These are phyloP conservation scores for Sebastes trivittatus DNA, from an alignment of 2,797 vertebrate genomes.

Conservation along the genomic window DNA sequence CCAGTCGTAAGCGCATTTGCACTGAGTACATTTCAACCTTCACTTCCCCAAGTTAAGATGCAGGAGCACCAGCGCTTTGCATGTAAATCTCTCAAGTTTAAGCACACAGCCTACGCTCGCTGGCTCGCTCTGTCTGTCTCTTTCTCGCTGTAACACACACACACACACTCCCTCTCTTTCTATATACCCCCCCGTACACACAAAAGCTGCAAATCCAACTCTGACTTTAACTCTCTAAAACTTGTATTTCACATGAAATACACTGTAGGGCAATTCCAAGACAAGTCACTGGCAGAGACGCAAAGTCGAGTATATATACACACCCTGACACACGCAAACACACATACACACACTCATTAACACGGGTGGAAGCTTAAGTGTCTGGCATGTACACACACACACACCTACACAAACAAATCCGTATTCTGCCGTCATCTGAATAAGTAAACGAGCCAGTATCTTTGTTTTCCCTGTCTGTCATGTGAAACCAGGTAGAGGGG, in stretches of 20 bases:
- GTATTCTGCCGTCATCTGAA: neutral
- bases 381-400: conserved; percentile 15
- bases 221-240: conserved; percentile 60
- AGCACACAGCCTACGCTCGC: conserved; percentile 74
- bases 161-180: conserved; percentile 7
- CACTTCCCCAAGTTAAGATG: conserved; percentile 78
- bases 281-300: conserved; percentile 38
- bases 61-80: conserved; percentile 69
- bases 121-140: conserved; percentile 55
- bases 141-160: conserved; percentile 36
- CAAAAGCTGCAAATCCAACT: conserved; percentile 58
- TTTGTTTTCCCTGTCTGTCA: neutral
- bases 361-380: neutral
- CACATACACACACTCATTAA: neutral
- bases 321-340: neutral
- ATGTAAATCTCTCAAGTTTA: conserved; percentile 80
- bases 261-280: conserved; percentile 57
- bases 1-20: conserved; percentile 77
- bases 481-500: neutral
- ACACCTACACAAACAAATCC: conserved; percentile 30
- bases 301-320: conserved; percentile 2
- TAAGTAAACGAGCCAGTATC: neutral
- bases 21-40: conserved; percentile 79
- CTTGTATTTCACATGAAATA: conserved; percentile 58
- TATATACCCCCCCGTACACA: conserved; percentile 5